phyloP scores from a whole-genome alignment of 2,888 invertebrate species.

The Nemurella pictetii region DNA sequence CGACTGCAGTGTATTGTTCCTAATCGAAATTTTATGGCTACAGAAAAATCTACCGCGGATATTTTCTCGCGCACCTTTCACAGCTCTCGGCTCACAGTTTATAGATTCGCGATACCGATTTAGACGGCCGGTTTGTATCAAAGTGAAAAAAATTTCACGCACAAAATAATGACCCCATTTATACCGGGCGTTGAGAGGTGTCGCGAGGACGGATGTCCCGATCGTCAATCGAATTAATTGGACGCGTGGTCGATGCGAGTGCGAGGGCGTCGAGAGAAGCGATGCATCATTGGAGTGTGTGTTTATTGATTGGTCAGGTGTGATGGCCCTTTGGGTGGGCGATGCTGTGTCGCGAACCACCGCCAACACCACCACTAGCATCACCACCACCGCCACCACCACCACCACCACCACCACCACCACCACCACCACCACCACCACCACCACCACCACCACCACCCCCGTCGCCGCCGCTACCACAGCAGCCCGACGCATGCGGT shows the following conservation, averaged over 20 bases:
- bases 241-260: not conserved
- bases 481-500: conserved; percentile 35
- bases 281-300: not conserved
- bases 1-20: not conserved
- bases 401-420: not conserved
- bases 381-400: not conserved
- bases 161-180: not conserved
- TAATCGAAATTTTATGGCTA: not conserved
- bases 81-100: not conserved
- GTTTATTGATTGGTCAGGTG: not conserved
- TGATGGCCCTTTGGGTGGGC: not conserved
- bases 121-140: not conserved
- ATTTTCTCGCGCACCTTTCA: not conserved
- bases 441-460: conserved; percentile 50
- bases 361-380: conserved; percentile 25
- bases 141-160: not conserved
- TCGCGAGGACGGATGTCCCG: not conserved
- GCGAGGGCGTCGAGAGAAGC: too few species aligned
- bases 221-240: not conserved
- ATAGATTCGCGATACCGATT: not conserved
- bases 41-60: not conserved
- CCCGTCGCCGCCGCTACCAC: conserved; percentile 59
- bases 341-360: not conserved
- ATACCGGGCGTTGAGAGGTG: not conserved
- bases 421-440: conserved; percentile 15